Conservation (phyloP, 2,888 invertebrate species). For the Nowickia ferox region DNA sequence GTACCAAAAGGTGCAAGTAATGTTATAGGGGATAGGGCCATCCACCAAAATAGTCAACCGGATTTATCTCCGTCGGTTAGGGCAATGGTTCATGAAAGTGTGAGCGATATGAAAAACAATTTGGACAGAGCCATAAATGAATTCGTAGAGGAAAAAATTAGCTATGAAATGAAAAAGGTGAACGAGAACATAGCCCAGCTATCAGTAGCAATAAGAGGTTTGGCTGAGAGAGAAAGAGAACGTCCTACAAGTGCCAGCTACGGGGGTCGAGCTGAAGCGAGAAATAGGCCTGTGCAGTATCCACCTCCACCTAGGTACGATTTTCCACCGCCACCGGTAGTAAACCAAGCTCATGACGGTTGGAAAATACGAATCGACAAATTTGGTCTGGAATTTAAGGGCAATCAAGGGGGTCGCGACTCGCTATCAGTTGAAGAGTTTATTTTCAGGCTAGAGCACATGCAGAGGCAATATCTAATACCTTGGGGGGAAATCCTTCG, state of each 20-base stretch:
- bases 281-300: too few relatives aligned
- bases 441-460: background rate
- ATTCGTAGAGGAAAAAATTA: background rate
- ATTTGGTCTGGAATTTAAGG: too few relatives aligned
- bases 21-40: background rate
- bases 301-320: too few relatives aligned
- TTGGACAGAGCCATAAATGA: background rate
- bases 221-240: too few relatives aligned
- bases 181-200: background rate
- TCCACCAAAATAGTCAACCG: background rate
- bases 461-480: background rate
- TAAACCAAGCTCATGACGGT: too few relatives aligned
- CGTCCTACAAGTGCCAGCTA: too few relatives aligned
- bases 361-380: too few relatives aligned
- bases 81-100: background rate
- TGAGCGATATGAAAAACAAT: background rate
- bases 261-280: too few relatives aligned
- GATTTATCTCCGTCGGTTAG: background rate
- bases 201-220: too few relatives aligned
- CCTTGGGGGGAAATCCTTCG: background rate
- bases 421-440: background rate
- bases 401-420: too few relatives aligned
- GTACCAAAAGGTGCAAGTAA: background rate
- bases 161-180: background rate
- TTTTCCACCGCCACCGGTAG: too few relatives aligned